These are phyloP conservation scores for Ceyx margarethae DNA, from an alignment of 2,113 vertebrate species.

Conservation along the genomic window DNA sequence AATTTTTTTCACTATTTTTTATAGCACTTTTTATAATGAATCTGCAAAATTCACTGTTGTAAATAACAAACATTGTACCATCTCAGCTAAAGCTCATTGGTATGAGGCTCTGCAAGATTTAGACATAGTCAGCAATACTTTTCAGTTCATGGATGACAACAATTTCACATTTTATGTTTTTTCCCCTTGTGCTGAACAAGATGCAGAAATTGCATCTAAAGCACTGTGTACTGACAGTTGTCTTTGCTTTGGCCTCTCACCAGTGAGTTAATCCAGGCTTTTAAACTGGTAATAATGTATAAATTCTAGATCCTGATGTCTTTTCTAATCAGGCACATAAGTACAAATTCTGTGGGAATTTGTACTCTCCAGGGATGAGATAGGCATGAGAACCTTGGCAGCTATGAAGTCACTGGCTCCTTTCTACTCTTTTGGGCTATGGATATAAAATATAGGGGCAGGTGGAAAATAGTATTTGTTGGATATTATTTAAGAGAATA, in stretches of 20 bases:
- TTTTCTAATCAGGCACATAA: background rate
- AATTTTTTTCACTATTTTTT: background rate
- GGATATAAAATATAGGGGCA: background rate
- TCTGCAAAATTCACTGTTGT: background rate
- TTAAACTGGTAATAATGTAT: background rate
- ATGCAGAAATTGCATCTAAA: background rate
- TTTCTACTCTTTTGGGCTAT: background rate
- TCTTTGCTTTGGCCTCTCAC: background rate
- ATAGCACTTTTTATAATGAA: background rate
- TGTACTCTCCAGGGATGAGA: background rate
- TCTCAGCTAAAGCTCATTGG: background rate
- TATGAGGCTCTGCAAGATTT: background rate
- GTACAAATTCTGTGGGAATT: background rate
- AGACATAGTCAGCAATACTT: background rate
- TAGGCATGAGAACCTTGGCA: background rate
- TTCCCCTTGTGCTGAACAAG: background rate
- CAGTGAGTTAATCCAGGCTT: background rate
- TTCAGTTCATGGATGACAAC: background rate
- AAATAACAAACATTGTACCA: background rate
- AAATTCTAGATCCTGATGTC: background rate
- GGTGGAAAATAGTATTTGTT: background rate
- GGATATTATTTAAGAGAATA: background rate
- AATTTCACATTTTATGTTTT: background rate
- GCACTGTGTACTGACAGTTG: background rate
- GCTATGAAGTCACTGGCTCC: background rate